Conservation (phyloP, 2,888 invertebrate genomes). For the Agrilus biguttatus region DNA sequence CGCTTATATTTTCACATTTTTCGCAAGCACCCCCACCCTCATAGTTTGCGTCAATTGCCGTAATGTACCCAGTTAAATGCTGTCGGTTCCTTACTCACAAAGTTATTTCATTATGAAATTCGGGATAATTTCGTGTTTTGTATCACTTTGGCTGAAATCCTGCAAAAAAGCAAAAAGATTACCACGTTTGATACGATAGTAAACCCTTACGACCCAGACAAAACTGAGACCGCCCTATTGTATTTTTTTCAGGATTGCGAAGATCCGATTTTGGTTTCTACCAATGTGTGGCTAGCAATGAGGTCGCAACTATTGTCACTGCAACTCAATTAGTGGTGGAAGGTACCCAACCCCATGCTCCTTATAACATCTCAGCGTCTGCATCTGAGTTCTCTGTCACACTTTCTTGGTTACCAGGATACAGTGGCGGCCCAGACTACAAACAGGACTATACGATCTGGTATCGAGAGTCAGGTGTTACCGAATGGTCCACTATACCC, state of each 20-base stretch:
- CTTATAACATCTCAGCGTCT: constrained; percentile 84
- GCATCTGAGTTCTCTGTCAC: constrained; percentile 84
- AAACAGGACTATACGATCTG: constrained; percentile 92
- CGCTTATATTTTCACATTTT: too few species aligned
- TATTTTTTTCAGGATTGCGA: constrained; percentile 37
- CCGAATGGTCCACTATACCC: constrained; percentile 86
- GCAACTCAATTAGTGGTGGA: constrained; percentile 81
- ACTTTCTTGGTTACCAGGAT: constrained; percentile 85
- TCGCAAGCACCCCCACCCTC: too few species aligned
- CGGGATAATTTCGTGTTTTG: too few species aligned
- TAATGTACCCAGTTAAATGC: too few species aligned
- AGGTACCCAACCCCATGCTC: constrained; percentile 94
- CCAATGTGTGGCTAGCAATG: constrained; percentile 90
- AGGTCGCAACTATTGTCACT: constrained; percentile 88
- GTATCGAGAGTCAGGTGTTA: constrained; percentile 78
- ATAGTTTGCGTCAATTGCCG: too few species aligned
- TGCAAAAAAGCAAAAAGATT: too few species aligned
- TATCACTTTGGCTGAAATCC: too few species aligned
- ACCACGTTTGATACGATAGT: too few species aligned
- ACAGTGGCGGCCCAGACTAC: constrained; percentile 89
- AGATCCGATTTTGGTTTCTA: constrained; percentile 89
- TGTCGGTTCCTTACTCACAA: too few species aligned
- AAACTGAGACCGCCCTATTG: too few species aligned
- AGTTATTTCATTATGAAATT: too few species aligned
- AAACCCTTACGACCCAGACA: too few species aligned